Percentiles rank a stretch among this genome's conserved stretches.
phyloP scores from a whole-genome alignment of 2,113 vertebrate genomes.

The Ammodytes marinus region DNA sequence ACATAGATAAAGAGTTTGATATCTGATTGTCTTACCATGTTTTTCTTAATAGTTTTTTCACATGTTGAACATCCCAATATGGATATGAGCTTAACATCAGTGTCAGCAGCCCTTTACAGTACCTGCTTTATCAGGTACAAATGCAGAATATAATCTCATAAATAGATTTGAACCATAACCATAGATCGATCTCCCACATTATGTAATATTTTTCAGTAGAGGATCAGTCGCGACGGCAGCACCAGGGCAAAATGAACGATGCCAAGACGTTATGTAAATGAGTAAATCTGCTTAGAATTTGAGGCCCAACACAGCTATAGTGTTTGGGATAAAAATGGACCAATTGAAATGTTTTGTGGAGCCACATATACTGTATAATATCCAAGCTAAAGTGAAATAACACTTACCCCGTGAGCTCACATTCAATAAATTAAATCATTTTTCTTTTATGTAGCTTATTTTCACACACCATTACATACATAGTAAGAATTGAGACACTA shows the following conservation, averaged over 20 bases:
- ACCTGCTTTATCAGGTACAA: background rate
- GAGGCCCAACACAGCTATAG: background rate
- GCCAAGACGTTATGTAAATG: constrained; percentile 5
- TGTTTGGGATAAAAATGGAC: background rate
- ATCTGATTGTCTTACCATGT: background rate
- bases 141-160: background rate
- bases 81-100: background rate
- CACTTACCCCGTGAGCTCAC: background rate
- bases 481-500: background rate
- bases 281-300: background rate
- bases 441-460: background rate
- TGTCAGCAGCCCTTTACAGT: background rate
- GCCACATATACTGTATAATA: background rate
- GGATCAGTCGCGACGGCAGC: background rate
- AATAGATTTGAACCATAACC: background rate
- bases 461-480: background rate
- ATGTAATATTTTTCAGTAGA: background rate
- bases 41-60: background rate
- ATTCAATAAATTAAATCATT: background rate
- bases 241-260: background rate
- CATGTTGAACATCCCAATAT: background rate
- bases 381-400: background rate
- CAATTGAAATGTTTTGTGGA: background rate
- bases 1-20: no score
- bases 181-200: background rate